A percentile compares a stretch with the other conserved stretches of the same genome.
These are phyloP conservation scores for Synergus japonicus DNA, from an alignment of 2,888 invertebrate species.

Conservation along the genomic window DNA sequence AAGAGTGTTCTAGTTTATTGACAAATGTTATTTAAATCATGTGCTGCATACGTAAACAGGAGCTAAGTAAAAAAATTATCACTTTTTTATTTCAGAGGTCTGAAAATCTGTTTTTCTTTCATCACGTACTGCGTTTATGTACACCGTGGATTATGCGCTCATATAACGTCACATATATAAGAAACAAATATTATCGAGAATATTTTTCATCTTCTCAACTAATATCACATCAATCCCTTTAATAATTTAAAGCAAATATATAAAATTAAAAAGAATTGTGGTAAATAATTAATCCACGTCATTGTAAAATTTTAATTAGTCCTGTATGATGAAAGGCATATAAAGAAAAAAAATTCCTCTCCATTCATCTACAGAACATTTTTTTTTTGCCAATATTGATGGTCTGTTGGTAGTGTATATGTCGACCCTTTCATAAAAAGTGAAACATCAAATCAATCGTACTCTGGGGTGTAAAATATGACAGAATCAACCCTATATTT, in stretches of 20 bases:
- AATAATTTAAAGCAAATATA: too few relatives aligned
- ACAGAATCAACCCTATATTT: neutral
- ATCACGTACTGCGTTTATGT: too few relatives aligned
- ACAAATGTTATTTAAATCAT: conserved; percentile 8
- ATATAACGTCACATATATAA: too few relatives aligned
- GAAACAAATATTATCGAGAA: neutral
- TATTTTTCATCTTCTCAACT: neutral
- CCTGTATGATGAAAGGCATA: neutral
- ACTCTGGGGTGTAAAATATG: neutral
- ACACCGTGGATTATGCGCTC: too few relatives aligned
- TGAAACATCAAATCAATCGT: neutral
- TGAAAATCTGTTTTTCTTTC: too few relatives aligned
- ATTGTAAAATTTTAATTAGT: too few relatives aligned
- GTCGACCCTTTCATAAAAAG: neutral
- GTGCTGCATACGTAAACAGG: conserved; percentile 10
- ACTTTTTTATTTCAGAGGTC: neutral
- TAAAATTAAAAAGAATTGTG: too few relatives aligned
- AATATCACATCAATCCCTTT: too few relatives aligned
- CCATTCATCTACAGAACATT: too few relatives aligned
- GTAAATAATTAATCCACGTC: too few relatives aligned
- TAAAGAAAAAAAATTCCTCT: neutral
- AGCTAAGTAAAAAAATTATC: conserved; percentile 10
- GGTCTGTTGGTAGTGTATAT: too few relatives aligned
- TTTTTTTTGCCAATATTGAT: neutral
- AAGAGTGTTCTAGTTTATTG: neutral